Base-by-base conservation (phyloP, 2,888 invertebrate genomes). In the Ornithoptera alexandrae region DNA sequence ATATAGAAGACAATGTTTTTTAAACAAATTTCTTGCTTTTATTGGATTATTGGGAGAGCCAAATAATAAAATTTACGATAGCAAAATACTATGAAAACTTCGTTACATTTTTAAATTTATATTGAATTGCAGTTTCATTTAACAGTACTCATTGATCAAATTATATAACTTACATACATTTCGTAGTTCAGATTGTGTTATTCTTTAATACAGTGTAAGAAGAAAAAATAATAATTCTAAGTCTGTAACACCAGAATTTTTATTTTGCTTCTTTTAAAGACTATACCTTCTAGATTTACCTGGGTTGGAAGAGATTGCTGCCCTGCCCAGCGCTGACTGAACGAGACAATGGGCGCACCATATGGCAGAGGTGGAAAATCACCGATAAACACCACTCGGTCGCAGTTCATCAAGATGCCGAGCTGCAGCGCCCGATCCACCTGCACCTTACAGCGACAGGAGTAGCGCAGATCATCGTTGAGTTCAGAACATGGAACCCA, bases 241-340 rank as follows among this genome's bases (percentile, higher is more conserved):
- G 12, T 42, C 30, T 30, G 2, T 30, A 3, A 30, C 30, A 30
- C 30, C 30, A 30, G 30, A 30, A 30, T 30, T 30, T 30, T 30
- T 3, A 3, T 30, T 30, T 30, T 3, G 5, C 30, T 46, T 46
- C 10, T 7, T 46, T 53, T 53, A 46, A 46, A 12, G 46, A 46
- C 50, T 8, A 22, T 15, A n/a, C 7, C 22, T 22, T 58, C 10
- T 10, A n/a, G 2, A 3, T 58, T 58, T 58, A 96, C 95, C 92
- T 96, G 96, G 42, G 95, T 94, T 6, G 97, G 97, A 73, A 98
- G 88, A 68, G 95, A 94, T 84, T 97, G 97, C 78, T 96, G 95
- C 0, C 97, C 97, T 73, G 96, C 95, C 88, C 95, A 94, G 74
- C 95, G 93, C 84, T 97, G 97, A 70, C 95, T 95, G 86, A 96